Evolutionary conservation across 2,888 invertebrate species (phyloP), one percentile per base, ranked within the genome.

Genomic region (Megalurothrips usitatus): DNA sequence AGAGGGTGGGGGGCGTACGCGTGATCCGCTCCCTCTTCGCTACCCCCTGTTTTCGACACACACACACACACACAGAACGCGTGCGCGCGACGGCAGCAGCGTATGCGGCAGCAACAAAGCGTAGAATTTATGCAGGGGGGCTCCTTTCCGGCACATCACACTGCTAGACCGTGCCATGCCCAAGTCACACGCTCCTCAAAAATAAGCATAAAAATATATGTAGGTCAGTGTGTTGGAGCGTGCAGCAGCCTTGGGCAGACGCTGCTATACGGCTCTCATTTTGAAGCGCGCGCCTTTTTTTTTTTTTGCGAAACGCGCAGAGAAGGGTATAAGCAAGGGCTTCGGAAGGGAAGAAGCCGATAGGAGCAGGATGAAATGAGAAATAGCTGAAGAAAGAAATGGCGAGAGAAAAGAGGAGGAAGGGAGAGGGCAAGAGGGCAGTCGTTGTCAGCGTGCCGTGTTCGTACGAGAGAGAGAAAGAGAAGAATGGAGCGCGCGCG

Each of bases 191-290:
- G 26, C 68, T 75, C 23, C 26, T 26, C 26, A 12, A 75, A 75
- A 75, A 75, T 75, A 26, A 26, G 68, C 68, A 75, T 75, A 75
- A 23, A 26, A 75, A 75, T 75, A 75, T 75, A 75, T 26, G 68
- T 75, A 26, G 68, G 68, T 75, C 68, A 75, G 23, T 75, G 68
- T 26, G 68, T 75, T 58, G 17, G 68, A 75, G 68, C 23, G 26
- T 12, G 26, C 68, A 43, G 23, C n/a, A 58, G 19, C n/a, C 58
- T n/a, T 58, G 58, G 58, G 58, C n/a, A n/a, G 58, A 17, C 17
- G 17, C 58, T 58, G 17, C 17, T 58, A 14, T 52, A 0, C 19
- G 17, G 14, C 58, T 19, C 4, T 14, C n/a, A 19, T 58, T 58
- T 17, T 14, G 6, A 6, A n/a, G n/a, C 58, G 17, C n/a, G 17